These are phyloP conservation scores for Cheilosia pagana DNA, from an alignment of 2,888 invertebrate species.

Conservation along the genomic window DNA sequence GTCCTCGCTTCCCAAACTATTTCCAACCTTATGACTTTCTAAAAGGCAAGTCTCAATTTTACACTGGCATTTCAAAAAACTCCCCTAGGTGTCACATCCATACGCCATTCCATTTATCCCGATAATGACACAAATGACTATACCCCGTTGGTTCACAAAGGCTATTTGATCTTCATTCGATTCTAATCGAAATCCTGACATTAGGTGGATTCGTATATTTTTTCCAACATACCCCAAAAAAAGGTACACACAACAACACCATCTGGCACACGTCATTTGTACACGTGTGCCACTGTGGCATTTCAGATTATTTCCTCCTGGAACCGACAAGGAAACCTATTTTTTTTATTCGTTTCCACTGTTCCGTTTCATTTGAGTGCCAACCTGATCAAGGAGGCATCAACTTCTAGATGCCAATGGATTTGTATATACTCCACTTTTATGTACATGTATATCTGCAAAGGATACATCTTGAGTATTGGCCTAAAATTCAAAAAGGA, in stretches of 20 bases:
- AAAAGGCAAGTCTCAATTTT: too few relatives aligned
- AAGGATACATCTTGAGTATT: constrained; percentile 42
- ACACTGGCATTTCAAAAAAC: too few relatives aligned
- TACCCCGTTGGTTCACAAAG: not conserved
- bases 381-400: constrained; percentile 45
- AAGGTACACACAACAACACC: constrained; percentile 54
- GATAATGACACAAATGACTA: not conserved
- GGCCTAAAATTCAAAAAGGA: constrained; percentile 37
- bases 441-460: constrained; percentile 27
- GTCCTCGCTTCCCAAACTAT: not conserved
- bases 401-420: constrained; percentile 53
- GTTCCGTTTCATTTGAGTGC: constrained; percentile 64
- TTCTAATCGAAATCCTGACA: constrained; percentile 43
- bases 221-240: constrained; percentile 34
- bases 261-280: constrained; percentile 76
- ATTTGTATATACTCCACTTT: constrained; percentile 50
- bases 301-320: constrained; percentile 66
- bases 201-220: constrained; percentile 24
- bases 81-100: not conserved
- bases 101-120: not conserved
- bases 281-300: constrained; percentile 76
- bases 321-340: constrained; percentile 57
- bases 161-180: constrained; percentile 18
- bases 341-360: constrained; percentile 23
- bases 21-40: too few relatives aligned